Evolutionary conservation across 2,797 vertebrate genomes (phyloP).

Genomic region (Echiichthys vipera): DNA sequence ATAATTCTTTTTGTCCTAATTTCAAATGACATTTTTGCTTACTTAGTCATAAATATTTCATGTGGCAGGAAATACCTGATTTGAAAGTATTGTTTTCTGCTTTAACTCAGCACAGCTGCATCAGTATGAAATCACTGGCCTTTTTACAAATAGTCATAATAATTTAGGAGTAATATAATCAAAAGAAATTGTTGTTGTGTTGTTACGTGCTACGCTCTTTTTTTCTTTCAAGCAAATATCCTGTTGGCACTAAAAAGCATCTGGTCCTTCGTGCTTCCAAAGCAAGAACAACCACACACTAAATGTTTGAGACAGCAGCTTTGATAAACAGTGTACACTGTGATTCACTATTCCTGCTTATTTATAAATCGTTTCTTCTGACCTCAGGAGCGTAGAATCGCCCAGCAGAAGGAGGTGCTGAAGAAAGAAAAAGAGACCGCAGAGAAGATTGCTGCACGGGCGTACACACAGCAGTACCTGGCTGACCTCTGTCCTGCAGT

Average conservation of each 20-base stretch:
- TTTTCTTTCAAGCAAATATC: not conserved
- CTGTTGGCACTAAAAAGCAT: not conserved
- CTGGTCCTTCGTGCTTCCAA: not conserved
- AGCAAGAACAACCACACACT: not conserved
- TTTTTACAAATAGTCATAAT: not conserved
- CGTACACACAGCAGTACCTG: constrained; percentile 88
- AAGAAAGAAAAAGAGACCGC: constrained; percentile 84
- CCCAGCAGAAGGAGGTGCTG: constrained; percentile 84
- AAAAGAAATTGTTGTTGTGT: too few species aligned
- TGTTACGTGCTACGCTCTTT: too few species aligned
- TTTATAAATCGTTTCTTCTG: not conserved
- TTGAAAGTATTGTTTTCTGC: not conserved
- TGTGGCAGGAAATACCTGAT: not conserved
- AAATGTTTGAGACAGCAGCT: not conserved
- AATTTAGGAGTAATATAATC: not conserved
- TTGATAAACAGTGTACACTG: not conserved
- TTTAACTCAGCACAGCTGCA: not conserved
- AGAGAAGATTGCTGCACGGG: constrained; percentile 91
- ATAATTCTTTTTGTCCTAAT: not conserved
- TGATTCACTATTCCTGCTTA: not conserved
- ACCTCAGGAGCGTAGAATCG: constrained; percentile 86
- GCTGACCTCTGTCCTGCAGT: constrained; percentile 88
- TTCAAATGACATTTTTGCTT: not conserved
- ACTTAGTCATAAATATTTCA: not conserved
- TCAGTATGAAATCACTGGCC: not conserved